A percentile compares a stretch with the other conserved stretches of the same genome.
Evolutionary conservation across 37 sponge, comb jelly and placozoan genomes (phyloP).

Genomic region (Halichondria panicea): DNA sequence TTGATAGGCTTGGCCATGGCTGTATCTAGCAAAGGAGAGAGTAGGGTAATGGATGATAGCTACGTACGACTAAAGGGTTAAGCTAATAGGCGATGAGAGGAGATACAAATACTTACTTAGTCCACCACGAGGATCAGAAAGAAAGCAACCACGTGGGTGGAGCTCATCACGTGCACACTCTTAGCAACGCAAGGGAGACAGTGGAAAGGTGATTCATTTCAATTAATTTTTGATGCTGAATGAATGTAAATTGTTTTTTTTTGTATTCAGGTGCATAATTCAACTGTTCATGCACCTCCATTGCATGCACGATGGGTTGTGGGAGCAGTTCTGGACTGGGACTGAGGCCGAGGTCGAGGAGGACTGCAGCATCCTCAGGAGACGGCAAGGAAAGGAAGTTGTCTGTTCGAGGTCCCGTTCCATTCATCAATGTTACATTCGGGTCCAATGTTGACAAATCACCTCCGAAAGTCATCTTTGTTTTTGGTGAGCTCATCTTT

Average conservation of each 20-base stretch:
- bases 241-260: not conserved
- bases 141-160: too few relatives aligned
- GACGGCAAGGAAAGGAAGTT: conserved; percentile 10
- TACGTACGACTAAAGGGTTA: not conserved
- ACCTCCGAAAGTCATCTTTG: conserved; percentile 22
- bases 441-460: conserved; percentile 26
- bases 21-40: not conserved
- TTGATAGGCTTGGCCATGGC: conserved; percentile 74
- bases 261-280: too few relatives aligned
- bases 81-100: not conserved
- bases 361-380: too few relatives aligned
- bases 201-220: too few relatives aligned
- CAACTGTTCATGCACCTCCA: too few relatives aligned
- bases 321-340: too few relatives aligned
- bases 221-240: not conserved
- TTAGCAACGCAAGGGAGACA: too few relatives aligned
- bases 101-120: not conserved
- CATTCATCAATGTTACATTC: conserved; percentile 18
- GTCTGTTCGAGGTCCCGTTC: conserved; percentile 13
- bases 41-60: too few relatives aligned
- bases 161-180: too few relatives aligned
- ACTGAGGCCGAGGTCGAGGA: too few relatives aligned
- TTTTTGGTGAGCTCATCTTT: conserved; percentile 45
- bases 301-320: too few relatives aligned
- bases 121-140: too few relatives aligned